These are phyloP conservation scores for Callyntrura sp. DNA, from an alignment of 2,888 invertebrate species.

Conservation along the genomic window DNA sequence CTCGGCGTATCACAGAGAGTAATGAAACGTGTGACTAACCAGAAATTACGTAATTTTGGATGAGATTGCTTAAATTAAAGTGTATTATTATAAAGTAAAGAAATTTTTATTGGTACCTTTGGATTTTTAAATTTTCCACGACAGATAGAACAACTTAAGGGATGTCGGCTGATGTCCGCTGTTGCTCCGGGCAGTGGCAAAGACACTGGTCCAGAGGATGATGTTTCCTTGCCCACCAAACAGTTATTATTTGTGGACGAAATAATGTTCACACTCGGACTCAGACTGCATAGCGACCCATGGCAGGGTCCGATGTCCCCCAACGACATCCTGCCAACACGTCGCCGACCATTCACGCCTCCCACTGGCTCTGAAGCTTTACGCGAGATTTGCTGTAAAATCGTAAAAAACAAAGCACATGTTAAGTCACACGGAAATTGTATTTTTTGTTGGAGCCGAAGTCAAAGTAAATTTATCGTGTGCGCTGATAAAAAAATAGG, in stretches of 20 bases:
- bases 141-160: constrained; percentile 83
- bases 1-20: no score
- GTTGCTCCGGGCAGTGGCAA: constrained; percentile 68
- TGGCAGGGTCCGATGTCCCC: constrained; percentile 76
- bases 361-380: constrained; percentile 73
- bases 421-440: background rate
- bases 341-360: constrained; percentile 77
- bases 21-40: no score
- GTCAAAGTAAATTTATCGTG: background rate
- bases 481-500: background rate
- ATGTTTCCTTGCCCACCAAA: constrained; percentile 63
- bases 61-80: no score
- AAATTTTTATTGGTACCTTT: constrained; percentile 73
- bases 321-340: constrained; percentile 75
- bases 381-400: constrained; percentile 74
- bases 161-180: constrained; percentile 78
- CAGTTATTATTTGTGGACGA: constrained; percentile 72
- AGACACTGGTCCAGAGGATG: constrained; percentile 71
- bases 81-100: no score
- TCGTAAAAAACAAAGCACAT: background rate
- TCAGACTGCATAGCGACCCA: constrained; percentile 72
- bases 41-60: no score
- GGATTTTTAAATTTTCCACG: constrained; percentile 83
- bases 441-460: background rate
- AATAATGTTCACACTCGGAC: constrained; percentile 73